Base-by-base conservation (phyloP, 2,888 invertebrate species). In the Iphiclides podalirius region DNA sequence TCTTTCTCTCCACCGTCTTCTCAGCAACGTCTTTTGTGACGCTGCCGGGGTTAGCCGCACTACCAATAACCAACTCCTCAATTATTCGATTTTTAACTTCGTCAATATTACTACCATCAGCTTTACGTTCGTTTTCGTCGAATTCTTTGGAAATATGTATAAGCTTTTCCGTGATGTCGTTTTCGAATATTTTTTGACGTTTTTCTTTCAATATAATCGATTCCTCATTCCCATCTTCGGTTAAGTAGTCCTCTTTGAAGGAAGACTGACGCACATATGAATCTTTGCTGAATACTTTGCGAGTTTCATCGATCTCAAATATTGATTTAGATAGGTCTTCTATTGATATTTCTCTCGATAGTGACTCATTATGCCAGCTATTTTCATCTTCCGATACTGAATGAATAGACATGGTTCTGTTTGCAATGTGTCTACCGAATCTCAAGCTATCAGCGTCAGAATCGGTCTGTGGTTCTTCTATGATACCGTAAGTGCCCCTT, bases 341-440 rank as follows among this genome's bases (percentile, higher is more conserved):
- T 40, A 90, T 84, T 2, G 91, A 91, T 44, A 91, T 85, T 55
- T 92, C 91, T 48, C 91, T 74, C 0, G 91, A 91, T 12, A 89
- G 74, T 34, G 88, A 72, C 46, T 90, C 87, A 12, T 89, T 91
- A 43, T 89, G 90, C 75, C 89, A 77, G 35, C 90, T 91, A 55
- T 81, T 82, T 15, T 93, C 93, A 57, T 92, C 92, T 70, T 92
- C 92, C 1, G 92, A 92, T 20, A 92, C 79, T 0, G 93, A 92
- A 53, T 90, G 89, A n/a, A 93, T 93, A 0, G 93, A 93, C n/a
- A 92, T 73, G 2, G 91, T 90, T 57, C 92, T 85, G 60, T 88
- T 90, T 0, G 78, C 69, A 4, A 63, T 57, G 2, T 79, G 69
- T 54, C 63, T 80, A 1, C 70, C 68, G 54, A 65, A 73, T 68